These are phyloP conservation scores for Tinea trinotella DNA, from an alignment of 2,888 invertebrate genomes.

Conservation along the genomic window DNA sequence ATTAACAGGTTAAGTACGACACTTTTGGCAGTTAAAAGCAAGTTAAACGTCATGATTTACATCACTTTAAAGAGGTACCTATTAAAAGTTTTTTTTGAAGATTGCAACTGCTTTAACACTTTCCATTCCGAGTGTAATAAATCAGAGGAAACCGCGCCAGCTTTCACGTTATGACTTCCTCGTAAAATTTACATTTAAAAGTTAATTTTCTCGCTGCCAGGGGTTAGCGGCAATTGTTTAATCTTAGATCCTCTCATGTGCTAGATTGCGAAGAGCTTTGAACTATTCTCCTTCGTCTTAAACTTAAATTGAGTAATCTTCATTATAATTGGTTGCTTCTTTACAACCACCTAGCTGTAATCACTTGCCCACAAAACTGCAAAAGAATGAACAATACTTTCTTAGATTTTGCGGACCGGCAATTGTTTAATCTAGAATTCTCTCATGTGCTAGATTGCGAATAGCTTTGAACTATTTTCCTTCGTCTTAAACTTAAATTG, in stretches of 20 bases:
- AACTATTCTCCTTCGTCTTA: not conserved
- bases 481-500: not conserved
- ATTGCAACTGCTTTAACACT: conserved; percentile 71
- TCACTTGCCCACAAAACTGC: too few species aligned
- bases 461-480: not conserved
- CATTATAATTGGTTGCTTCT: too few species aligned
- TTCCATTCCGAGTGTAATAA: conserved; percentile 67
- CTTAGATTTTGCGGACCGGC: too few species aligned
- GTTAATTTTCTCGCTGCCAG: conserved; percentile 63
- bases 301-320: not conserved
- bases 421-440: not conserved
- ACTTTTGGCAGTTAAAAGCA: conserved; percentile 5
- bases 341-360: too few species aligned
- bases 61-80: conserved; percentile 68
- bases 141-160: conserved; percentile 67
- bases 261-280: not conserved
- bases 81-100: conserved; percentile 69
- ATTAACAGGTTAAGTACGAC: not conserved
- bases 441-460: conserved; percentile 6
- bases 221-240: conserved; percentile 24
- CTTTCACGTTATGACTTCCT: conserved; percentile 69
- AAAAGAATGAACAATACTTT: too few species aligned
- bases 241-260: not conserved
- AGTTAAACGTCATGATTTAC: conserved; percentile 53
- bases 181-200: conserved; percentile 72